Evolutionary conservation across 1,140 invertebrate genomes (phyloP), one percentile per base, ranked within the genome.

Genomic region (Zaprionus nigranus): DNA sequence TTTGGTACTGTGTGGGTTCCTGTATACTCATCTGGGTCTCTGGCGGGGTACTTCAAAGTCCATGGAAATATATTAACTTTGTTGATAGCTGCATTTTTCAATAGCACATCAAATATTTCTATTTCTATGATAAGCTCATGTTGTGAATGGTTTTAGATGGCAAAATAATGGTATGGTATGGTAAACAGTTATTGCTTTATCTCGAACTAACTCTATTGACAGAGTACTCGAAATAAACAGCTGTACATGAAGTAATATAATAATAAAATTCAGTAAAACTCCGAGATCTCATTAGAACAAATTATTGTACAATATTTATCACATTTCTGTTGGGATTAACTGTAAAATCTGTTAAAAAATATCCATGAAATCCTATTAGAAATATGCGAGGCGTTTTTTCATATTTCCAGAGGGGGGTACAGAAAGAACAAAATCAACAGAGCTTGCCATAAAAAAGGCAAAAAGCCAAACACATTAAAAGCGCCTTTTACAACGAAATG

Each of bases 161-260:
- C 5, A 40, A 15, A 40, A 40, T 40, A 40, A n/a, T 15, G 38
- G 13, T 73, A 75, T 61, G 78, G 72, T 74, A 83, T 70, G 78
- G 81, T 75, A 68, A 87, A 90, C 85, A 87, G 20, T 75, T 81
- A 84, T 43, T 43, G 70, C 67, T 63, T 83, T 87, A 60, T 56
- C 60, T 56, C 81, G 61, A 72, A 70, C 36, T 38, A 22, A 54
- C 76, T 65, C 54, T 88, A 90, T 90, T 90, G 85, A 72, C 79
- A 67, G 63, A 90, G 73, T 82, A 78, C 85, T 90, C 82, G 78
- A 90, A 82, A 75, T 49, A 64, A 79, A 90, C 85, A 90, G 85
- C 85, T 90, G 85, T 88, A 85, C 67, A 38, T 46, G 59, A 20
- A 22, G 17, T 2, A 12, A 1, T 5, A 49, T 49, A 0, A 20